phyloP scores from a whole-genome alignment of 2,797 vertebrate species.

The Loriculus beryllinus region DNA sequence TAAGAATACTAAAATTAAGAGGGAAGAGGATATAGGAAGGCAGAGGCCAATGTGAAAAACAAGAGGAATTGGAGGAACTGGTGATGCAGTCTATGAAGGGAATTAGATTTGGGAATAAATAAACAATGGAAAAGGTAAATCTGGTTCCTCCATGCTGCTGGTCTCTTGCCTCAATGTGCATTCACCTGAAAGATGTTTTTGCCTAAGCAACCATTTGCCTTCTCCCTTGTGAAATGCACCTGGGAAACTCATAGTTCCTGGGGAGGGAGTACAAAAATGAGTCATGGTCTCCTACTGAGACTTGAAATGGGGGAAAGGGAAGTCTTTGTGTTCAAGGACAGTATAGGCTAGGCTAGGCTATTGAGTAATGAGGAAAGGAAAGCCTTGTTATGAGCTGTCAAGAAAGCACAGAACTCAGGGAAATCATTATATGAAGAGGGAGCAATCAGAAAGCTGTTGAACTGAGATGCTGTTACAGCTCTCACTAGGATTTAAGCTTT shows the following conservation, averaged over 20 bases:
- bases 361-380: conserved; percentile 33
- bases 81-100: not conserved
- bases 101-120: conserved; percentile 40
- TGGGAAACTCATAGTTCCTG: conserved; percentile 15
- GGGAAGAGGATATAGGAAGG: conserved; percentile 13
- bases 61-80: not conserved
- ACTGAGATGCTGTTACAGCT: not conserved
- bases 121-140: conserved; percentile 40
- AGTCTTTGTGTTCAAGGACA: not conserved
- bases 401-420: conserved; percentile 2
- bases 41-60: conserved; percentile 15
- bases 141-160: not conserved
- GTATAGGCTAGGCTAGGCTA: not conserved
- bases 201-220: not conserved
- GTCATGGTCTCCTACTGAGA: not conserved
- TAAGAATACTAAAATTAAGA: conserved; percentile 10
- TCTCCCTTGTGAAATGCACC: conserved; percentile 32
- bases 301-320: not conserved
- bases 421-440: not conserved
- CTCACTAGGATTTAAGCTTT: conserved; percentile 30
- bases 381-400: conserved; percentile 26
- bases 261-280: conserved; percentile 19
- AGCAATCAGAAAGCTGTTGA: conserved; percentile 4
- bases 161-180: not conserved
- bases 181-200: conserved; percentile 40